These are phyloP conservation scores for Mechanitis messenoides DNA, from an alignment of 2,888 invertebrate genomes.

Conservation along the genomic window DNA sequence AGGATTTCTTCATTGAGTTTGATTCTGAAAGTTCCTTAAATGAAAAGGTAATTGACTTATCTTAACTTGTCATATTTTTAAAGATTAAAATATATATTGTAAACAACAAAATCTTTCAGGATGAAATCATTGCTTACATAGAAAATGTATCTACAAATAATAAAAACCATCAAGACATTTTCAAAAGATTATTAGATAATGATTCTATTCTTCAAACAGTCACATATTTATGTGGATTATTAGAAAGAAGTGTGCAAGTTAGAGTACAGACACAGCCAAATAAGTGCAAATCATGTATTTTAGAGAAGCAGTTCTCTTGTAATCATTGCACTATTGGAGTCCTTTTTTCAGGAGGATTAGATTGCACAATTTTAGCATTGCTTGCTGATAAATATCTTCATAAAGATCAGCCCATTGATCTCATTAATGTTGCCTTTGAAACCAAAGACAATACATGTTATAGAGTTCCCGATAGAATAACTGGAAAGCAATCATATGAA, in stretches of 20 bases:
- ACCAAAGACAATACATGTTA: constrained; percentile 64
- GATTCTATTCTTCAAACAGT: constrained; percentile 57
- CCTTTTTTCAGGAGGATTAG: constrained; percentile 97
- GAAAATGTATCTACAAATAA: constrained; percentile 38
- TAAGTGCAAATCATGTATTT: constrained; percentile 78
- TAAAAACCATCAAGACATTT: constrained; percentile 46
- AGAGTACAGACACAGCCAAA: constrained; percentile 78
- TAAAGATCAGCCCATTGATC: constrained; percentile 84
- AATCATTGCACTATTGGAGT: constrained; percentile 84
- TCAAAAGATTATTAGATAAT: constrained; percentile 59
- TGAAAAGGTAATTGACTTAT: constrained; percentile 39
- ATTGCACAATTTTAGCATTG: constrained; percentile 93
- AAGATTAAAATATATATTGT: constrained; percentile 37
- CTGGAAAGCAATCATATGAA: constrained; percentile 81
- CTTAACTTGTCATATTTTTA: constrained; percentile 33
- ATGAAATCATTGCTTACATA: constrained; percentile 44
- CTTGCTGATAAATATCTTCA: constrained; percentile 84
- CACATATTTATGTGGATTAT: constrained; percentile 60
- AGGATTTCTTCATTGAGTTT: constrained; percentile 46
- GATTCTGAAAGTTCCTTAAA: constrained; percentile 31
- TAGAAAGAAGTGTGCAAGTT: constrained; percentile 77
- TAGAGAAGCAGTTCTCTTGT: constrained; percentile 48
- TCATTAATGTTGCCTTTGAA: constrained; percentile 96
- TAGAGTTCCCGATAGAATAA: constrained; percentile 89
- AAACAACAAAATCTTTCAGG: constrained; percentile 42